Evolutionary conservation across 2,797 vertebrate species (phyloP), one percentile per base, ranked within the genome.

Genomic region (Platyrinchus mystaceus): DNA sequence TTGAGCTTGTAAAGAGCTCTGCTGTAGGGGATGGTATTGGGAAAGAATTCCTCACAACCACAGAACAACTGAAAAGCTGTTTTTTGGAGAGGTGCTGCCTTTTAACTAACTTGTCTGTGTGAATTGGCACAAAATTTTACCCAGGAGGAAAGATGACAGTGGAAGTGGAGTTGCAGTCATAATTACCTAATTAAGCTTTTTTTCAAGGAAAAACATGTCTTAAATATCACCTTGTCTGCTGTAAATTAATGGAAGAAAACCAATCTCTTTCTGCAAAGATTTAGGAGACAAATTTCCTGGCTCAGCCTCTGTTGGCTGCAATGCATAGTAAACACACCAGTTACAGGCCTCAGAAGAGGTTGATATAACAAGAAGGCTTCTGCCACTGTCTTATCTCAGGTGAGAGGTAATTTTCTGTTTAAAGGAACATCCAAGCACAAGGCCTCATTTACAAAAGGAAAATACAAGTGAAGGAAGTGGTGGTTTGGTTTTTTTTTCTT

Each of bases 391-490:
- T 83, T 75, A 71, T 46, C 47, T 87, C 58, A 91, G 49, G 63
- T 94, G 44, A 84, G 75, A 87, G 59, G 50, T 41, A 92, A 68
- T 85, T 90, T 84, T 52, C 23, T 84, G 18, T 53, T 83, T 81
- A 84, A 90, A 82, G 21, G 59, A 81, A n/a, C 41, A 76, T 47
- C 39, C 50, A 52, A 63, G 50, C 91, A 14, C 43, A 81, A 64
- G 37, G 26, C 30, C 27, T 58, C 34, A 56, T 70, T 68, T 67
- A n/a, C 71, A 80, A 83, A 76, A 88, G 44, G 11, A 37, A 74
- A 87, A 83, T 36, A 52, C 22, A 50, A 56, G 12, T 43, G 41
- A 79, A 67, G 27, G 52, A 70, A 46, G 5, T 27, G 6, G 18
- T 30, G 14, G 9, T 12, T 30, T 52, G 18, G 13, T 24, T n/a